Evolutionary conservation across 2,797 vertebrate species (phyloP).

Genomic region (Notolepis coatsorum): DNA sequence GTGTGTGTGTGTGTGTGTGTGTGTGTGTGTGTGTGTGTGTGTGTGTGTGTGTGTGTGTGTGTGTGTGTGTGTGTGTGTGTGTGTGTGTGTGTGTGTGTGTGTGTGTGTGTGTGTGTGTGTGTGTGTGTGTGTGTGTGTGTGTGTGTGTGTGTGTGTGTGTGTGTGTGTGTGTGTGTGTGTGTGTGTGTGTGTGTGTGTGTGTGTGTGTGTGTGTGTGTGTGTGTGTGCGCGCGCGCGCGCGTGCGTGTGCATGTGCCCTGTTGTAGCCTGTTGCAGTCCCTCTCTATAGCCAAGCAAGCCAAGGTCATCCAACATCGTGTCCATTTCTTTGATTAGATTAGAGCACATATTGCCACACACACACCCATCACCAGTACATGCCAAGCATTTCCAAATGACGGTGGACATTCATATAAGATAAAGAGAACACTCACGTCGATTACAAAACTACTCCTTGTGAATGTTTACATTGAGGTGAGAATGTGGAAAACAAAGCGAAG

Average conservation of each 20-base stretch:
- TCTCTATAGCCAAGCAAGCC: neutral
- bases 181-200: neutral
- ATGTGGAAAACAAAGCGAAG: no score
- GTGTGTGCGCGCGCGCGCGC: neutral
- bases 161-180: neutral
- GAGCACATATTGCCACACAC: conserved; percentile 6
- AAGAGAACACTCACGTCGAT: neutral
- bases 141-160: neutral
- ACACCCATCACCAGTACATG: neutral
- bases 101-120: neutral
- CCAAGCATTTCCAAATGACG: conserved; percentile 14
- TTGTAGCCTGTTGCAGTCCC: neutral
- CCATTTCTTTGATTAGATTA: conserved; percentile 1
- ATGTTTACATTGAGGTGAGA: no score
- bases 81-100: neutral
- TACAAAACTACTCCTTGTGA: no score
- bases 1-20: neutral
- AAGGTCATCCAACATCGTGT: conserved; percentile 3
- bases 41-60: neutral
- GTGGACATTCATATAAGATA: neutral
- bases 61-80: neutral
- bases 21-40: neutral
- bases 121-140: neutral
- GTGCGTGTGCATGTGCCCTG: neutral
- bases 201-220: neutral